Evolutionary conservation across 2,797 vertebrate genomes (phyloP).

Genomic region (Lagodon rhomboides): DNA sequence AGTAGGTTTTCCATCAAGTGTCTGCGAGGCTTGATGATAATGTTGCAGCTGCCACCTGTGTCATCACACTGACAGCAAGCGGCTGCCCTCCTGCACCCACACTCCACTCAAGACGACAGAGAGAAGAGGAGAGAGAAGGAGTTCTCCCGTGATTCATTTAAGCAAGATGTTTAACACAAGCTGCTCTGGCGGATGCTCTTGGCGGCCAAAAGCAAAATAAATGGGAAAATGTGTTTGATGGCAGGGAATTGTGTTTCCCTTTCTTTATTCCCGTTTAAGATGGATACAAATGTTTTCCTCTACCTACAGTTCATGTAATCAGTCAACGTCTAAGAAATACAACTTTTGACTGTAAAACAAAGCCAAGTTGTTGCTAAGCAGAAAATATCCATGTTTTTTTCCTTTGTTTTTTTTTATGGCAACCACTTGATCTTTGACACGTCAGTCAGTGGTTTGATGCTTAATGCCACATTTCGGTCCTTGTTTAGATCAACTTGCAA

Average conservation of each 20-base stretch:
- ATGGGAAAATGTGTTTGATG: slow-evolving; percentile 19
- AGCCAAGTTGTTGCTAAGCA: neutral
- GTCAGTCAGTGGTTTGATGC: neutral
- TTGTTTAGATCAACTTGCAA: neutral
- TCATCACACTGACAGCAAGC: slow-evolving; percentile 60
- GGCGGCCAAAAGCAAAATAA: neutral
- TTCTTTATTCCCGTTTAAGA: neutral
- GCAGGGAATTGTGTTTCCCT: neutral
- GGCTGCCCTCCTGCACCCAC: slow-evolving; percentile 61
- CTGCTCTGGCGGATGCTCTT: slow-evolving; percentile 15
- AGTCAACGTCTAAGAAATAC: neutral
- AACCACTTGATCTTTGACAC: neutral
- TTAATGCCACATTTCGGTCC: neutral
- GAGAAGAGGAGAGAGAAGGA: slow-evolving; percentile 4
- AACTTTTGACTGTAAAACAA: neutral
- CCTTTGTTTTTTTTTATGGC: neutral
- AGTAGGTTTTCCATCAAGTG: slow-evolving; percentile 77
- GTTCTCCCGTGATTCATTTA: slow-evolving; percentile 32
- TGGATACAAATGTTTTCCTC: neutral
- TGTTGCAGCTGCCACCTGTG: slow-evolving; percentile 75
- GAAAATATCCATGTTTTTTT: neutral
- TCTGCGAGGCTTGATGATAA: slow-evolving; percentile 73
- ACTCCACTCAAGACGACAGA: slow-evolving; percentile 54
- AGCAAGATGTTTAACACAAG: slow-evolving; percentile 45
- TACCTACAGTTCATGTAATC: neutral